Evolutionary conservation across 2,113 vertebrate genomes (phyloP).

Genomic region (Panthera tigris): DNA sequence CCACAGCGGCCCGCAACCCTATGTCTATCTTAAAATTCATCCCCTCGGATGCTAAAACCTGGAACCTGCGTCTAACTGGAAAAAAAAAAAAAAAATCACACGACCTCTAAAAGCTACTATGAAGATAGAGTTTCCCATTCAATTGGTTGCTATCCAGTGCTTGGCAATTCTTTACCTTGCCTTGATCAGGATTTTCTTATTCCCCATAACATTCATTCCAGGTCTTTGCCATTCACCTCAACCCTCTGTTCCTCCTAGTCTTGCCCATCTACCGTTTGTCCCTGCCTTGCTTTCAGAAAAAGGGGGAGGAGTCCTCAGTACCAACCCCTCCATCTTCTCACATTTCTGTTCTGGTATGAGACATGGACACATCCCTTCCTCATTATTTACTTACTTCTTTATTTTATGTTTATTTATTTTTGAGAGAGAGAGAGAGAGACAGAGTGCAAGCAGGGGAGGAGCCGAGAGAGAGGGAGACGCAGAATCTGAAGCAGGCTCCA

Average conservation of each 20-base stretch:
- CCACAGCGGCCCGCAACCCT: neutral
- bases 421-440: no score
- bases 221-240: neutral
- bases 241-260: neutral
- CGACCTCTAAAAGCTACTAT: neutral
- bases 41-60: neutral
- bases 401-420: no score
- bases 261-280: neutral
- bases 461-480: no score
- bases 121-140: neutral
- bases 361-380: neutral
- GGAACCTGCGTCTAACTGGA: neutral
- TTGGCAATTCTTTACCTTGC: neutral
- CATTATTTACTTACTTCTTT: no score
- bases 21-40: neutral
- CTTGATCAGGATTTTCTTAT: neutral
- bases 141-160: neutral
- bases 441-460: no score
- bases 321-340: neutral
- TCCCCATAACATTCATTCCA: neutral
- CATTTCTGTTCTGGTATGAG: neutral
- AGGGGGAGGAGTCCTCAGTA: neutral
- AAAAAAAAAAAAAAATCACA: rapidly evolving
- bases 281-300: neutral
- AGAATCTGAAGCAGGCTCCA: no score